Percentiles rank a stretch among this genome's conserved stretches.
Conservation (phyloP, 2,888 invertebrate species). For the Nymphalis urticae region DNA sequence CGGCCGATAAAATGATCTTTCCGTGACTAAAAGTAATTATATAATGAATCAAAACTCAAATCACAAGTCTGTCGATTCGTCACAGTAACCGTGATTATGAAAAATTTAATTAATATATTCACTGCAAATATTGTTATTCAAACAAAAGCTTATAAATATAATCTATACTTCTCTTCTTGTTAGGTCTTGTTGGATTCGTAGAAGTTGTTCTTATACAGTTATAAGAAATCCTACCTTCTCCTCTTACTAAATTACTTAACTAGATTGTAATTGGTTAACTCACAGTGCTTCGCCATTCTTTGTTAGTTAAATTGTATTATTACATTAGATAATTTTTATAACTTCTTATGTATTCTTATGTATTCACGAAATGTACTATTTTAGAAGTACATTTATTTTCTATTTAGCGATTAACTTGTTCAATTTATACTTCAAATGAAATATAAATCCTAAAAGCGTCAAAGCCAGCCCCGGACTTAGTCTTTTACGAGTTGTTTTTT, state of each 20-base stretch:
- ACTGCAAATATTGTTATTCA: not conserved
- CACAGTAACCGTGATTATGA: not conserved
- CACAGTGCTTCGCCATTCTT: too few relatives aligned
- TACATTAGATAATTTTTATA: too few relatives aligned
- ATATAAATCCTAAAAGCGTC: slow-evolving; percentile 3
- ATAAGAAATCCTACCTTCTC: too few relatives aligned
- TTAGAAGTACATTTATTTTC: not conserved
- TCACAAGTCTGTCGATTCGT: slow-evolving; percentile 1
- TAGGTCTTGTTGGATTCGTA: too few relatives aligned
- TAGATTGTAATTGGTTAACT: not conserved
- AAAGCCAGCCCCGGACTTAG: not conserved
- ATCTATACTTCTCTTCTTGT: too few relatives aligned
- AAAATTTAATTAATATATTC: not conserved
- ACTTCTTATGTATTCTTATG: too few relatives aligned
- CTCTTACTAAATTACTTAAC: not conserved
- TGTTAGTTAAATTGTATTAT: too few relatives aligned
- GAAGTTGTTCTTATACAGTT: too few relatives aligned
- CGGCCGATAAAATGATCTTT: slow-evolving; percentile 22
- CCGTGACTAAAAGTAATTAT: slow-evolving; percentile 21
- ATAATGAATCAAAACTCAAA: slow-evolving; percentile 14
- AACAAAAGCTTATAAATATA: not conserved
- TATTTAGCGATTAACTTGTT: not conserved
- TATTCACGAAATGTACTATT: too few relatives aligned
- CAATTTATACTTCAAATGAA: not conserved
- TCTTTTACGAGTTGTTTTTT: slow-evolving; percentile 13